Conservation (phyloP, 2,797 vertebrate species). For the Dryobates pubescens region DNA sequence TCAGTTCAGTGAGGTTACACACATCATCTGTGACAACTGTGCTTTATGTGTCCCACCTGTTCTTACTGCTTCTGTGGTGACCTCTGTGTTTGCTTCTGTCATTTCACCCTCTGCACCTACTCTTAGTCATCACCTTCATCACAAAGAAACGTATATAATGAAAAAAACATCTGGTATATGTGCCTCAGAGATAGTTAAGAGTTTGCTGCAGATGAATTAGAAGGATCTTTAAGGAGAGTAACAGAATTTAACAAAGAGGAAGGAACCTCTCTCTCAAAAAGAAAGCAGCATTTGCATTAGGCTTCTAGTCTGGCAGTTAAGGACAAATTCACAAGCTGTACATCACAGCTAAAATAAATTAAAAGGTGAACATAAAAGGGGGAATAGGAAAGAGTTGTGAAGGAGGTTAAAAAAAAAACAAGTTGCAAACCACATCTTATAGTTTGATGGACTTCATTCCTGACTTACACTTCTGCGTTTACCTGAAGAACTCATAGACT, state of each 20-base stretch:
- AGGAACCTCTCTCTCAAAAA: background rate
- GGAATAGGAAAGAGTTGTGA: background rate
- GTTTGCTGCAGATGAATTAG: background rate
- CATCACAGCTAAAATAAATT: background rate
- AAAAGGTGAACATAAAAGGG: background rate
- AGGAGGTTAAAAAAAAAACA: background rate
- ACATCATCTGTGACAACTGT: background rate
- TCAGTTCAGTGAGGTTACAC: background rate
- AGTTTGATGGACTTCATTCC: background rate
- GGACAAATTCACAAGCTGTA: background rate
- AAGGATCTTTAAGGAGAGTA: background rate
- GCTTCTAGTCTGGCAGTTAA: background rate
- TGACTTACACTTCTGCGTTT: background rate
- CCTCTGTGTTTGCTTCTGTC: background rate
- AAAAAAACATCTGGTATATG: background rate
- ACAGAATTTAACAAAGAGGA: background rate
- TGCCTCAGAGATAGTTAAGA: background rate
- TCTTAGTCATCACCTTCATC: background rate
- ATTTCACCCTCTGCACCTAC: background rate
- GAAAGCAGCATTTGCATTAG: background rate
- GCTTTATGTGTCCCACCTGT: background rate
- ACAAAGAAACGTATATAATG: background rate
- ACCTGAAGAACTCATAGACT: background rate
- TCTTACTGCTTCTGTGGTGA: background rate
- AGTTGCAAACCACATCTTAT: background rate